Conservation (phyloP, 2,888 invertebrate species). For the Panopea generosa region DNA sequence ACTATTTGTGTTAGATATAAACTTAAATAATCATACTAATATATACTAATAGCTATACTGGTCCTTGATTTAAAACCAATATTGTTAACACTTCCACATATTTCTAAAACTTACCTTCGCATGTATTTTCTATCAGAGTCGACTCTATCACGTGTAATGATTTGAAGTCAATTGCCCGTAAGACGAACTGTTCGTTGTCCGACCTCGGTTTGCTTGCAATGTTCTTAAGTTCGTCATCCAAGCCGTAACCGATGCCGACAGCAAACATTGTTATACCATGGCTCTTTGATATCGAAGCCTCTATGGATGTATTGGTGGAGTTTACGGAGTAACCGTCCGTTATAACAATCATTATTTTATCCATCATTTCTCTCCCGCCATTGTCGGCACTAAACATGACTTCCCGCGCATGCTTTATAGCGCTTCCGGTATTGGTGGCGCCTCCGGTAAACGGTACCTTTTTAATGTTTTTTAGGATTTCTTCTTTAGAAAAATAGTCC, state of each 20-base stretch:
- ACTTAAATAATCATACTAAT: no score
- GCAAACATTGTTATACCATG: constrained; percentile 63
- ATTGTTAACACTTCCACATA: no score
- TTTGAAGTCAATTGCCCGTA: constrained; percentile 71
- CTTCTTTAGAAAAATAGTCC: constrained; percentile 20
- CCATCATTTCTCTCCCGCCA: constrained; percentile 64
- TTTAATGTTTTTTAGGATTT: constrained; percentile 38
- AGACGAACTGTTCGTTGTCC: constrained; percentile 62
- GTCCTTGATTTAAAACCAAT: no score
- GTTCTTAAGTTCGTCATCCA: constrained; percentile 65
- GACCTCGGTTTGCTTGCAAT: constrained; percentile 70
- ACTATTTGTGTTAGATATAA: no score
- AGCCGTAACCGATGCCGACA: constrained; percentile 61
- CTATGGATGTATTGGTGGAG: constrained; percentile 37
- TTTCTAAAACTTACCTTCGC: constrained; percentile 57
- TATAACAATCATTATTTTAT: constrained; percentile 71
- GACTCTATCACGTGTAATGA: constrained; percentile 66
- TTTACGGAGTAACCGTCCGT: constrained; percentile 72
- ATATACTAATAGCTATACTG: no score
- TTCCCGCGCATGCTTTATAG: constrained; percentile 55
- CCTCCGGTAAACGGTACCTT: constrained; percentile 43
- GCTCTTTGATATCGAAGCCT: constrained; percentile 49
- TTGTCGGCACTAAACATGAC: constrained; percentile 51
- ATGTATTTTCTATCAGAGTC: constrained; percentile 63
- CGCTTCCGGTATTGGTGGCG: constrained; percentile 55